Percentiles rank a stretch among this genome's conserved stretches.
phyloP scores from a whole-genome alignment of 2,113 vertebrate species.

The Neodon shergylaensis region DNA sequence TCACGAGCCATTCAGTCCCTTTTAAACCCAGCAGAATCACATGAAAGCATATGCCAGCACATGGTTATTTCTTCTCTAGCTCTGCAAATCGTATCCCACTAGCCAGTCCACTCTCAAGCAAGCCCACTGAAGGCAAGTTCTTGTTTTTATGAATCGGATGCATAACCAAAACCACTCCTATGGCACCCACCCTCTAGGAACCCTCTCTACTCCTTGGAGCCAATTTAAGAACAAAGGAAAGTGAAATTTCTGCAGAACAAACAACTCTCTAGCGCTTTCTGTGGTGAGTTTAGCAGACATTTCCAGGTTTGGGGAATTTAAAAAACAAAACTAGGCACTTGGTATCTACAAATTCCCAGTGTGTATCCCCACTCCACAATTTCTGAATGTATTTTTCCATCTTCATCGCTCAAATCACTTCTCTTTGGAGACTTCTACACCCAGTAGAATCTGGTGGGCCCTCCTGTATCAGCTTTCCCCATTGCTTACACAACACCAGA shows the following conservation, averaged over 20 bases:
- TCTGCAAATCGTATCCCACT: not conserved
- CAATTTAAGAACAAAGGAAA: not conserved
- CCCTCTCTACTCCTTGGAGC: not conserved
- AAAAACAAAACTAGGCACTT: not conserved
- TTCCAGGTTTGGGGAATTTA: not conserved
- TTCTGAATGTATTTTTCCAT: not conserved
- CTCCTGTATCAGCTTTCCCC: not conserved
- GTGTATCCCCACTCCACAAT: not conserved
- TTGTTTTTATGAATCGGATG: not conserved
- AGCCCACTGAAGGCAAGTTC: not conserved
- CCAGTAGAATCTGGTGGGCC: not conserved
- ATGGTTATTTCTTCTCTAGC: not conserved
- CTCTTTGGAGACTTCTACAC: not conserved
- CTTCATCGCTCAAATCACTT: not conserved
- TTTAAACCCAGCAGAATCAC: no score
- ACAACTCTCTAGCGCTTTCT: not conserved
- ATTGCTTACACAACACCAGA: not conserved
- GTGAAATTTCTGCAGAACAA: not conserved
- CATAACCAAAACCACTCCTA: not conserved
- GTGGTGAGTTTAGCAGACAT: not conserved
- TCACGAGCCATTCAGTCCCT: not conserved
- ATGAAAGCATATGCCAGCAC: not conserved
- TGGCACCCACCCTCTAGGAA: not conserved
- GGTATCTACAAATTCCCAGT: not conserved
- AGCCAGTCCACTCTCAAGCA: not conserved